Percentiles rank a stretch among this genome's conserved stretches.
Conservation (phyloP, 1,140 invertebrate genomes). For the Brachionus manjavacas region DNA sequence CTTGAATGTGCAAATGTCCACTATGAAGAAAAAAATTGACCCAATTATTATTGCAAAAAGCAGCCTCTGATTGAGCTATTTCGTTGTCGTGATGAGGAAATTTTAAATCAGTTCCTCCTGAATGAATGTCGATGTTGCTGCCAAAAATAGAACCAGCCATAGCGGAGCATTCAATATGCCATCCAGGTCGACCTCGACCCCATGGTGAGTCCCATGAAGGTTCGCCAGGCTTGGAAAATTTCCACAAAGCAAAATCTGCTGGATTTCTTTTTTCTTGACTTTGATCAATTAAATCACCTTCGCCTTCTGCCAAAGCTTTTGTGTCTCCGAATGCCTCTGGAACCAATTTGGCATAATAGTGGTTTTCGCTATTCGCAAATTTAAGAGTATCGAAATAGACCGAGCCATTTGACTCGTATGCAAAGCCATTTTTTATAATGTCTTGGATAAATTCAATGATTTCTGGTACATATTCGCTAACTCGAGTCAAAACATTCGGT, state of each 20-base stretch:
- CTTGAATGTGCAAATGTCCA: constrained; percentile 94
- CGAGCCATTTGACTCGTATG: constrained; percentile 84
- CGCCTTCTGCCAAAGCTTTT: constrained; percentile 84
- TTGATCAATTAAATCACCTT: constrained; percentile 79
- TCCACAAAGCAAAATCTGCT: constrained; percentile 97
- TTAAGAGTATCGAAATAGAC: constrained; percentile 92
- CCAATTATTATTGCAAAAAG: constrained; percentile 83
- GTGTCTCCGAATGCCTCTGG: constrained; percentile 94
- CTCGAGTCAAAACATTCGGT: constrained; percentile 85
- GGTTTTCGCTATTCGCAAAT: constrained; percentile 76
- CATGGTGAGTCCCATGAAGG: constrained; percentile 94
- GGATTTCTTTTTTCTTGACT: constrained; percentile 74
- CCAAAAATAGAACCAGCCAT: constrained; percentile 92
- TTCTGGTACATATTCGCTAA: constrained; percentile 96
- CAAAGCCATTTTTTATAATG: constrained; percentile 76
- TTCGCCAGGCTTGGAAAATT: constrained; percentile 89
- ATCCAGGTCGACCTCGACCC: constrained; percentile 78
- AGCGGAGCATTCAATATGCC: constrained; percentile 99
- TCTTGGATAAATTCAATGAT: constrained; percentile 82
- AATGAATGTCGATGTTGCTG: constrained; percentile 86
- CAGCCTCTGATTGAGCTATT: constrained; percentile 91
- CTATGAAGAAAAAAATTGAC: constrained; percentile 96
- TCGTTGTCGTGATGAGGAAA: constrained; percentile 99
- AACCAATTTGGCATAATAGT: constrained; percentile 91
- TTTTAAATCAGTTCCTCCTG: constrained; percentile 92